Evolutionary conservation across 2,113 vertebrate species (phyloP).

Genomic region (Alexandromys fortis): DNA sequence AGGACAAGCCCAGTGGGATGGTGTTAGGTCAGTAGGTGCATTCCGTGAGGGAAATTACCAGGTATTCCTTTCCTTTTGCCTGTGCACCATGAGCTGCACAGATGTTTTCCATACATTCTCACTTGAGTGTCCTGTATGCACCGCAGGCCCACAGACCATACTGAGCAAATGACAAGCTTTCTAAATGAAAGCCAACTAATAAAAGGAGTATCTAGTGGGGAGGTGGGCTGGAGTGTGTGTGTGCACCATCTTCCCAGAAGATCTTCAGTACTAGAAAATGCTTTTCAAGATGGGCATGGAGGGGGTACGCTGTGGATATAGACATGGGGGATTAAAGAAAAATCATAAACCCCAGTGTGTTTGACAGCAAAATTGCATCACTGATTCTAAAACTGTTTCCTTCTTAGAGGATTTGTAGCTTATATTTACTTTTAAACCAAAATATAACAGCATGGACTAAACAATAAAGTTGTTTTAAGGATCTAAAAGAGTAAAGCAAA

Average conservation of each 20-base stretch:
- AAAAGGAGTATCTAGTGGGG: neutral
- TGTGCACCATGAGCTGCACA: neutral
- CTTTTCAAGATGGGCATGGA: neutral
- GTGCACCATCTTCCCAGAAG: neutral
- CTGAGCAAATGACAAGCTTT: neutral
- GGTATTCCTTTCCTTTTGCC: neutral
- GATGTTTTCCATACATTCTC: neutral
- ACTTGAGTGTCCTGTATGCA: neutral
- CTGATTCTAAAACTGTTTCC: constrained; percentile 18
- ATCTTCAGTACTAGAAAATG: neutral
- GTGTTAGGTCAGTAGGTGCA: neutral
- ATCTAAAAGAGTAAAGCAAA: constrained; percentile 52
- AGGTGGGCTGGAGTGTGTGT: neutral
- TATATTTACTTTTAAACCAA: constrained; percentile 53
- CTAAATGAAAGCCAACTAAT: neutral
- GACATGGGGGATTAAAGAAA: neutral
- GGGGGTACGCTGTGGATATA: neutral
- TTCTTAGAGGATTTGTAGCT: constrained; percentile 9
- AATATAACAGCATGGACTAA: neutral
- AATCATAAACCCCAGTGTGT: neutral
- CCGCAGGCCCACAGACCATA: neutral
- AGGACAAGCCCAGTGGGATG: neutral
- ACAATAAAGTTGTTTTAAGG: constrained; percentile 38
- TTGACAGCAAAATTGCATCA: neutral
- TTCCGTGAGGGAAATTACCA: neutral